Conservation (phyloP, 1,140 invertebrate genomes). For the Cyclargus thomasi region DNA sequence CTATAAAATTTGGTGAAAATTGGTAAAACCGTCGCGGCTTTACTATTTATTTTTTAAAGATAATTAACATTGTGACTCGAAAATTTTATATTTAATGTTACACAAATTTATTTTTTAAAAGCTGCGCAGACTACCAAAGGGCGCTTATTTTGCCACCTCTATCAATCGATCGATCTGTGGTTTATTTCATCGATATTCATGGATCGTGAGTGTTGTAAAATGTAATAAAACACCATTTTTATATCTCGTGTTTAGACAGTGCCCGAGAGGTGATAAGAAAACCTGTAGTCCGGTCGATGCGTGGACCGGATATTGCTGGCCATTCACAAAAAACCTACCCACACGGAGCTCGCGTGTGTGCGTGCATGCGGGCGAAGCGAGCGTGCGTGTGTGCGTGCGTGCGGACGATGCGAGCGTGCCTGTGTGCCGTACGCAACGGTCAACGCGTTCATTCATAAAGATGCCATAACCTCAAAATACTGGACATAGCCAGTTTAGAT, state of each 20-base stretch:
- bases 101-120: too few relatives aligned
- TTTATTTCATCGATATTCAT: slow-evolving; percentile 58
- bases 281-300: slow-evolving; percentile 52
- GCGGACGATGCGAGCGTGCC: slow-evolving; percentile 15
- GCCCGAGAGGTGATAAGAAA: slow-evolving; percentile 68
- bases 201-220: slow-evolving; percentile 59
- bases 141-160: background rate
- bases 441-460: slow-evolving; percentile 66
- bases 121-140: too few relatives aligned
- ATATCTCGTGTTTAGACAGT: slow-evolving; percentile 71
- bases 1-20: too few relatives aligned
- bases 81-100: too few relatives aligned
- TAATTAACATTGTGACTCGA: too few relatives aligned
- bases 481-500: slow-evolving; percentile 17
- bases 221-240: slow-evolving; percentile 72
- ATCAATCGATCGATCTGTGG: background rate
- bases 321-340: slow-evolving; percentile 70
- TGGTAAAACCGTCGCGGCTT: too few relatives aligned
- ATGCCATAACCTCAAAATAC: slow-evolving; percentile 53
- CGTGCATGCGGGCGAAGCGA: slow-evolving; percentile 15
- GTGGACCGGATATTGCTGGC: slow-evolving; percentile 65
- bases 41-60: too few relatives aligned
- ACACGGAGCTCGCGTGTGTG: slow-evolving; percentile 33
- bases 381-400: slow-evolving; percentile 15
- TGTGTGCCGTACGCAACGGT: slow-evolving; percentile 22